Evolutionary conservation across 2,888 invertebrate genomes (phyloP).

Genomic region (Dynastes hyllus): DNA sequence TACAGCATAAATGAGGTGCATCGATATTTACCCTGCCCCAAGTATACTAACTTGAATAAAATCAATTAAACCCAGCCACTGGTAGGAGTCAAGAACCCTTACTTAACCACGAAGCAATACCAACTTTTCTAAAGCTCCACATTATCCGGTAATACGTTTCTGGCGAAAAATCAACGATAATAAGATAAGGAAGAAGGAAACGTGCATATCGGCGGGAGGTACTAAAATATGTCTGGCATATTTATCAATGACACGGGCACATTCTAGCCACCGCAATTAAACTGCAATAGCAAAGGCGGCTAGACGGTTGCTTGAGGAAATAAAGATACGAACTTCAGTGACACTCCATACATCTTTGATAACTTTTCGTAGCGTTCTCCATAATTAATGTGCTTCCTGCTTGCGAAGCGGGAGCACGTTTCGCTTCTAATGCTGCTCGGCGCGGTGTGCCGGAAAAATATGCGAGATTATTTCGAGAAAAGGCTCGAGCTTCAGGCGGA

Average conservation of each 20-base stretch:
- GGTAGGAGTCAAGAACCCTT: too few relatives aligned
- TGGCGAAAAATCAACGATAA: background rate
- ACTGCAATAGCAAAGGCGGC: conserved; percentile 19
- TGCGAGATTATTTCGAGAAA: conserved; percentile 7
- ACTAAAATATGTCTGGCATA: conserved; percentile 31
- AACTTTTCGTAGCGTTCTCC: conserved; percentile 25
- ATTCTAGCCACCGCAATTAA: conserved; percentile 29
- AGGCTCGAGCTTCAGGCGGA: background rate
- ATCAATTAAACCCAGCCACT: too few relatives aligned
- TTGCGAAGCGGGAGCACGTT: conserved; percentile 26
- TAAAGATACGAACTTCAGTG: conserved; percentile 45
- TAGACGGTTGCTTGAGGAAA: conserved; percentile 33
- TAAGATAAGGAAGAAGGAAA: conserved; percentile 16
- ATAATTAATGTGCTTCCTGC: conserved; percentile 40
- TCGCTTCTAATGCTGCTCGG: background rate
- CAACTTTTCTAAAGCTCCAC: background rate
- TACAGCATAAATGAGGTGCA: too few relatives aligned
- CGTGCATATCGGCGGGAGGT: conserved; percentile 6
- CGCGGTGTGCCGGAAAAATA: conserved; percentile 1
- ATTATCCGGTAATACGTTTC: background rate
- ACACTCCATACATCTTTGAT: conserved; percentile 37
- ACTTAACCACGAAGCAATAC: background rate
- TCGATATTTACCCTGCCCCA: too few relatives aligned
- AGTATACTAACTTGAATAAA: too few relatives aligned
- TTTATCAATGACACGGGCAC: conserved; percentile 33